These are phyloP conservation scores for Lycorma delicatula DNA, from an alignment of 1,140 invertebrate genomes.

Conservation along the genomic window DNA sequence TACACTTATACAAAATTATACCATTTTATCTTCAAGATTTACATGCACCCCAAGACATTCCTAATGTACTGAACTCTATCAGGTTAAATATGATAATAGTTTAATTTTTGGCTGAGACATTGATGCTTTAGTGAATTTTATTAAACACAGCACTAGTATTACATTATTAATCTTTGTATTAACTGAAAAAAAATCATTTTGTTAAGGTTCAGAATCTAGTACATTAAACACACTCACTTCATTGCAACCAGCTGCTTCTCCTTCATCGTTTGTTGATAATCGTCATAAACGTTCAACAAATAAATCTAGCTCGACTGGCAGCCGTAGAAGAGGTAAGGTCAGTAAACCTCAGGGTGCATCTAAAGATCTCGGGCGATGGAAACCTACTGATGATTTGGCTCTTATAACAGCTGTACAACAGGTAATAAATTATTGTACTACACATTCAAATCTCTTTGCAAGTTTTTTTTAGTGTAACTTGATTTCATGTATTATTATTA, in stretches of 20 bases:
- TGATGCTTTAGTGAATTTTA: too few species aligned
- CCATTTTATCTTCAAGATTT: too few species aligned
- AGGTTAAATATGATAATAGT: too few species aligned
- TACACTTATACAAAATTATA: too few species aligned
- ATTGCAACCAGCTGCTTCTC: neutral
- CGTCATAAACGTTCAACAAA: neutral
- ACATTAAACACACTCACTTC: neutral
- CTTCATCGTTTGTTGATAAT: neutral
- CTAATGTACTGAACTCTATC: too few species aligned
- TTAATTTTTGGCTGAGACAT: too few species aligned
- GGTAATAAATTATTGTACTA: conserved; percentile 46
- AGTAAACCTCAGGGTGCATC: conserved; percentile 54
- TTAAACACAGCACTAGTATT: too few species aligned
- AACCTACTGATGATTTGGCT: conserved; percentile 91
- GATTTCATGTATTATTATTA: too few species aligned
- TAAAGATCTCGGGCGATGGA: conserved; percentile 91
- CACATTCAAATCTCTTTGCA: conserved; percentile 29
- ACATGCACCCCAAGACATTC: too few species aligned
- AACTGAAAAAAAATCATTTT: too few species aligned
- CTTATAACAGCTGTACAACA: conserved; percentile 90
- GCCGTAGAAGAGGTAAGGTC: conserved; percentile 43
- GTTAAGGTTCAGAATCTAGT: conserved; percentile 1
- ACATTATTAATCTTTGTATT: too few species aligned
- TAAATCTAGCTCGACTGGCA: neutral
- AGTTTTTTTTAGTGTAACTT: too few species aligned